Conservation (phyloP, 1,140 invertebrate genomes). For the Sycophaga agraensis region DNA sequence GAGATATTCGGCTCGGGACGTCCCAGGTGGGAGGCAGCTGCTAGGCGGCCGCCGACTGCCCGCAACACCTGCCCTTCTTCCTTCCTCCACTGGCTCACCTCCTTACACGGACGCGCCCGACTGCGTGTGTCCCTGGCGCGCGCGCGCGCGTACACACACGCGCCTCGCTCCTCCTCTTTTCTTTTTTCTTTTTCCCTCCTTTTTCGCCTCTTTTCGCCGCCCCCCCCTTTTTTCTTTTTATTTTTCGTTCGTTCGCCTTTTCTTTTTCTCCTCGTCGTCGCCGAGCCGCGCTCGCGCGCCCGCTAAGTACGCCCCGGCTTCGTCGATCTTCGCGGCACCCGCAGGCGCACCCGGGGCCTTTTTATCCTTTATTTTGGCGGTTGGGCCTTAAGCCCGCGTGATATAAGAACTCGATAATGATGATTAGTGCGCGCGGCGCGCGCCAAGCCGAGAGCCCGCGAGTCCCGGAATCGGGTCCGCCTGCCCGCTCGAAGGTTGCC, state of each 20-base stretch:
- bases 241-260: neutral
- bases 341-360: no score
- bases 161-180: neutral
- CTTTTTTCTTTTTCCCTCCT: constrained; percentile 16
- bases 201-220: neutral
- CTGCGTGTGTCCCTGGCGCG: neutral
- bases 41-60: constrained; percentile 41
- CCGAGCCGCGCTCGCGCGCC: no score
- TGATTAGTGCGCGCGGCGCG: neutral
- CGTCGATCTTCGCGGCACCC: no score
- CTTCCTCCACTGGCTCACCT: constrained; percentile 25
- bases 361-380: no score
- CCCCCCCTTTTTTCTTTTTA: constrained; percentile 19
- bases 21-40: constrained; percentile 53
- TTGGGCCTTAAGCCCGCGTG: no score
- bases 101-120: no score
- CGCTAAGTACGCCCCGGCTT: no score
- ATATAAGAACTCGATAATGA: neutral
- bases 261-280: constrained; percentile 22
- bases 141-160: neutral
- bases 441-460: no score
- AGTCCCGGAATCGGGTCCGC: no score
- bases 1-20: constrained; percentile 7
- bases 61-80: constrained; percentile 46
- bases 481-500: no score